These are phyloP conservation scores for Cochlearius cochlearius DNA, from an alignment of 2,113 vertebrate species.

Conservation along the genomic window DNA sequence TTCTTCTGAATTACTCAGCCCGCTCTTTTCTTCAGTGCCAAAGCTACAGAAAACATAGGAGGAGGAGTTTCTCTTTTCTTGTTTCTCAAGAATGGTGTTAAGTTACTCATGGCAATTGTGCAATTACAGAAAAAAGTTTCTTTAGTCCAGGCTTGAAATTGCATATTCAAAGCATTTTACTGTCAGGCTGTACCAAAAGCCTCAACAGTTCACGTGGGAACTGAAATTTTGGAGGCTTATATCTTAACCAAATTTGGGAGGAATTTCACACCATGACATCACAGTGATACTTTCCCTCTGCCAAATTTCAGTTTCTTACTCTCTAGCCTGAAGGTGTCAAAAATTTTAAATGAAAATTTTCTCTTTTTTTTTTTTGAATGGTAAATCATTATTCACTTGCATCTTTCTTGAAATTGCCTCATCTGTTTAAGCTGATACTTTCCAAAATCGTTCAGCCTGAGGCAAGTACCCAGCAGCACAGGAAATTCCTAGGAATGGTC, in stretches of 20 bases:
- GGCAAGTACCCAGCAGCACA: not conserved
- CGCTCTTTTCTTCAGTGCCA: not conserved
- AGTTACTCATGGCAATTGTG: conserved; percentile 8
- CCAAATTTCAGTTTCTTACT: not conserved
- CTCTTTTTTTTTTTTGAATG: not conserved
- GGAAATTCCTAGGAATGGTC: conserved; percentile 22
- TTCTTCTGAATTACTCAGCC: not conserved
- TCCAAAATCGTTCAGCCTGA: not conserved
- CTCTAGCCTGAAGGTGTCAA: not conserved
- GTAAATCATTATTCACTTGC: not conserved
- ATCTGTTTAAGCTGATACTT: not conserved
- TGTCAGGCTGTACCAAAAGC: not conserved
- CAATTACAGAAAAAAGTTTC: not conserved
- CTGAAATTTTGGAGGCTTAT: not conserved
- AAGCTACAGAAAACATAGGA: not conserved
- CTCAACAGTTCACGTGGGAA: not conserved
- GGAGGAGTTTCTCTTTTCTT: not conserved
- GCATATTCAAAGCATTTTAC: not conserved
- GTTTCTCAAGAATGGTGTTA: not conserved
- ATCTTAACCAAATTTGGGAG: not conserved
- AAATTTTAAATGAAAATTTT: not conserved
- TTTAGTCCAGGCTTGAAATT: not conserved
- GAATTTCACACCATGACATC: not conserved
- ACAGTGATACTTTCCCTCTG: not conserved
- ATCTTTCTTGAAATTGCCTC: not conserved